Base-by-base conservation (phyloP, 2,797 vertebrate species). In the Microctenopoma stevenorrisi region DNA sequence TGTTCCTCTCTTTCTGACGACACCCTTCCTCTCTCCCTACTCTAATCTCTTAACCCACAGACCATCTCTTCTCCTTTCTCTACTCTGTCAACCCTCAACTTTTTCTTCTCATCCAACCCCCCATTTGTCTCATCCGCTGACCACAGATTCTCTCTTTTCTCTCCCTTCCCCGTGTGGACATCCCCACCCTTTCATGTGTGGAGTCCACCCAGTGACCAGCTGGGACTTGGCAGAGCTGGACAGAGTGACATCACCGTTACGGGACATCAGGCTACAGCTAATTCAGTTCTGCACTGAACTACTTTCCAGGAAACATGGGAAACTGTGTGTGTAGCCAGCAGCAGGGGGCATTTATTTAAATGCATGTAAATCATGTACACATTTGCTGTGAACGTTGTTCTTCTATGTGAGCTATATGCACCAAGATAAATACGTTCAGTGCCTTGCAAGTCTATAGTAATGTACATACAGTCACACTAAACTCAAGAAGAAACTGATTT, bases 11-110 rank as follows among this genome's bases (percentile, higher is more conserved):
- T 77, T 70, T 86, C 7, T 69, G 85, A 86, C 87, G 87, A 86
- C 88, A 84, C 89, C 89, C 89, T 88, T 90, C 86, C 86, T 88
- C 77, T 82, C 73, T 58, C 58, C 52, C 74, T 68, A 68, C 64
- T 44, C 64, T 43, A 42, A 74, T 81, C 77, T 83, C 59, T 78
- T 62, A 30, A 79, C 70, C 53, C 68, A 71, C 58, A 74, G 66
- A 71, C 64, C 52, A 52, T 59, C 60, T 68, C 26, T 76, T 73
- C 57, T 76, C 76, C 52, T 76, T 55, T 83, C 35, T 64, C 18
- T 63, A 79, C 64, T 56, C 52, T 48, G 30, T 47, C 60, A 22
- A 43, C 33, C 61, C 61, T 56, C n/a, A 30, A 40, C 22, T 68
- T 42, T 52, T 33, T 53, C 56, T 48, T 65, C 18, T 18, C 18